phyloP scores from a whole-genome alignment of 2,888 invertebrate genomes.

The Pachymerium ferrugineum region DNA sequence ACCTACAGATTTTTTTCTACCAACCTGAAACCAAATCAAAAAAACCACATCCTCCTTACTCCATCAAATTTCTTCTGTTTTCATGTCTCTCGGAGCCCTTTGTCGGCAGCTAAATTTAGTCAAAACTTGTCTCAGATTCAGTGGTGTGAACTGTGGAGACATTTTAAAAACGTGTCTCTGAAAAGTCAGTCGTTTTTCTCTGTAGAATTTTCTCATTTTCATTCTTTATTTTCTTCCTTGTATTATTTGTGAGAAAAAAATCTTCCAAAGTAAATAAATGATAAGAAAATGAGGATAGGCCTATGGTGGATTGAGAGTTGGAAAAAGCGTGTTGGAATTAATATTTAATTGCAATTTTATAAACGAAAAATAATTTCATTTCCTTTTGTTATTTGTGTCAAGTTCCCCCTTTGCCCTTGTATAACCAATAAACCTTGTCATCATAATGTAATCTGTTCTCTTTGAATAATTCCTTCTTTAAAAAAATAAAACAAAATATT shows the following conservation, averaged over 20 bases:
- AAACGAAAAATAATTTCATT: no score
- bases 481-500: neutral
- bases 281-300: neutral
- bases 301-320: neutral
- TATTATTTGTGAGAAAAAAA: neutral
- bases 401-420: neutral
- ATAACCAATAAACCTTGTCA: constrained; percentile 16
- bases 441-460: constrained; percentile 17
- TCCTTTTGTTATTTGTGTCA: neutral
- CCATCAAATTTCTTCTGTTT: constrained; percentile 23
- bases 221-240: neutral
- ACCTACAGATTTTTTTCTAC: constrained; percentile 16
- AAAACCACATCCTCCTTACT: constrained; percentile 8
- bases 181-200: constrained; percentile 19
- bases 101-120: constrained; percentile 33
- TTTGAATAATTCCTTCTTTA: neutral
- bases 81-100: constrained; percentile 32
- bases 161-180: constrained; percentile 9
- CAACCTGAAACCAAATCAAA: neutral
- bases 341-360: neutral
- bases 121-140: constrained; percentile 25
- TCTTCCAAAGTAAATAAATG: neutral
- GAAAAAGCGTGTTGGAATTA: neutral
- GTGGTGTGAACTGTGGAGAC: constrained; percentile 7
- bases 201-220: neutral